A percentile compares a stretch with the other conserved stretches of the same genome.
Conservation (phyloP, 2,888 invertebrate genomes). For the Deroplatys truncata region DNA sequence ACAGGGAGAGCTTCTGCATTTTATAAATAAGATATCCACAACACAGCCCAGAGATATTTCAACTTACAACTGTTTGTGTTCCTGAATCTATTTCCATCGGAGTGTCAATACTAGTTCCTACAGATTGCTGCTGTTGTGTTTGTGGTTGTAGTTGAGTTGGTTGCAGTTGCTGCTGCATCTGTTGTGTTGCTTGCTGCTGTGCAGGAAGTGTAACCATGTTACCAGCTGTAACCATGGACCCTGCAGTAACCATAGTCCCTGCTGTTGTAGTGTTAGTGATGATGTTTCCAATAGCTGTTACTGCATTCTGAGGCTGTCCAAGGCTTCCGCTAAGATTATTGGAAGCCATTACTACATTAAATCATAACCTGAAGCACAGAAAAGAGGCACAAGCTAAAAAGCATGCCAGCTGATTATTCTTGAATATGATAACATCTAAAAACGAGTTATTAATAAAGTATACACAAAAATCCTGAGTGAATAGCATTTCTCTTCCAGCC, state of each 20-base stretch:
- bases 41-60: neutral
- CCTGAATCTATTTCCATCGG: conserved; percentile 24
- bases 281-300: conserved; percentile 2
- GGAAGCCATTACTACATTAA: conserved; percentile 13
- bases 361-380: neutral
- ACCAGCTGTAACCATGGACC: neutral
- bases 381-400: neutral
- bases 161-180: neutral
- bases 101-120: conserved; percentile 15
- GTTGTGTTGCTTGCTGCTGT: neutral
- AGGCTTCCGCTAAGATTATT: conserved; percentile 17
- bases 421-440: too few species aligned
- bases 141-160: neutral
- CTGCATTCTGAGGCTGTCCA: conserved; percentile 21
- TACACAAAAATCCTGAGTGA: too few species aligned
- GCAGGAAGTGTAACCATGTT: neutral
- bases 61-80: neutral
- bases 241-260: neutral
- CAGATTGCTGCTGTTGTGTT: neutral
- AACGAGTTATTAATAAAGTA: too few species aligned
- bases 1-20: too few species aligned
- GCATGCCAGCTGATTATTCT: too few species aligned
- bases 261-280: neutral
- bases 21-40: too few species aligned
- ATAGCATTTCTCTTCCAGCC: too few species aligned